These are phyloP conservation scores for Sebastes steindachneri DNA, from an alignment of 2,797 vertebrate genomes.

Conservation along the genomic window DNA sequence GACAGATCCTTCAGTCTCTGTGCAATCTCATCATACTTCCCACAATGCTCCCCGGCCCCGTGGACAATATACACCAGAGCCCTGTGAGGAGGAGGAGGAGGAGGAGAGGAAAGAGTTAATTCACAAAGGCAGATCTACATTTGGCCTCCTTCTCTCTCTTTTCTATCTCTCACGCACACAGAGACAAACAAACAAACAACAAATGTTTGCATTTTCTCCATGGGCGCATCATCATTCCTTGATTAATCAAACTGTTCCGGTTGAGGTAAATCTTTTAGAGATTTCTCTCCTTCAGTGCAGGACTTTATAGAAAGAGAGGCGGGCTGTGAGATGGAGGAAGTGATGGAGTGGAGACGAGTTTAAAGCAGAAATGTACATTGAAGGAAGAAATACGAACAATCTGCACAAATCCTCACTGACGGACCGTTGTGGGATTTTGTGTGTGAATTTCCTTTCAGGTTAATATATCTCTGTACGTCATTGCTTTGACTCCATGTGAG, in stretches of 20 bases:
- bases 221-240: background rate
- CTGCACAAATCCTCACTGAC: background rate
- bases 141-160: background rate
- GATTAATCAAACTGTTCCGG: background rate
- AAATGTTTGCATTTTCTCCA: constrained; percentile 1
- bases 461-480: background rate
- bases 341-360: background rate
- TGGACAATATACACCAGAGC: constrained; percentile 92
- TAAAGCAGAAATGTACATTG: background rate
- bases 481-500: background rate
- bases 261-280: background rate
- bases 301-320: background rate
- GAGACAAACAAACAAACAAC: background rate
- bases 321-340: background rate
- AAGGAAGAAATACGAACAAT: background rate
- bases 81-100: constrained; percentile 74
- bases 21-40: constrained; percentile 91
- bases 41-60: constrained; percentile 93
- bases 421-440: background rate
- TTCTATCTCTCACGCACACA: background rate
- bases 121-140: background rate
- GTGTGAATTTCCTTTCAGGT: background rate
- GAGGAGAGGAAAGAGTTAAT: background rate
- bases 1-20: constrained; percentile 87
- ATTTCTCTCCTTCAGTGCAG: background rate